These are phyloP conservation scores for Stomatorhinus ivindoensis DNA, from an alignment of 2,113 vertebrate genomes.

Conservation along the genomic window DNA sequence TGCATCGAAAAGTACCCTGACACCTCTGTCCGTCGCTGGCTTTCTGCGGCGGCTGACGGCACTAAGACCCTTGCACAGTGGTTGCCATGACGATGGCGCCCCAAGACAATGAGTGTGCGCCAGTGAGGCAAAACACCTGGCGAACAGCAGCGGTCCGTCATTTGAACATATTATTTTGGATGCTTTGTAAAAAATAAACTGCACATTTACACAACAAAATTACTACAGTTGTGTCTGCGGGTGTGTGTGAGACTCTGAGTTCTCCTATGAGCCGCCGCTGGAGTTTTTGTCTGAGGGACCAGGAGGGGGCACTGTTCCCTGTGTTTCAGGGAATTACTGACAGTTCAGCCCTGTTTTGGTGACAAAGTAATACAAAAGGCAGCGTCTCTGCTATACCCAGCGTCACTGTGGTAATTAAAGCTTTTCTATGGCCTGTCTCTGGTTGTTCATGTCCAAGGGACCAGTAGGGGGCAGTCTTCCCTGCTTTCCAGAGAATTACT, in stretches of 20 bases:
- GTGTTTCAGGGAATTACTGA: not conserved
- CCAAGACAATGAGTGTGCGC: not conserved
- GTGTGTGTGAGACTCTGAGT: not conserved
- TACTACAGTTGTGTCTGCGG: not conserved
- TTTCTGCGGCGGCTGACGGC: too few species aligned
- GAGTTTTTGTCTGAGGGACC: not conserved
- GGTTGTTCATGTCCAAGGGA: too few species aligned
- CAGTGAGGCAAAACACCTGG: not conserved
- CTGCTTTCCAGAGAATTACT: not conserved
- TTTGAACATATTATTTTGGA: not conserved
- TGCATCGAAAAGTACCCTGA: not conserved
- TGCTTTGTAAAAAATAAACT: not conserved
- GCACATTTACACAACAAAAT: not conserved
- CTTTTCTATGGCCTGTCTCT: not conserved
- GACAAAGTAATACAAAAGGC: not conserved
- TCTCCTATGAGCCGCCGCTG: too few species aligned
- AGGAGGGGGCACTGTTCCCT: not conserved
- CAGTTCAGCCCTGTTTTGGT: not conserved
- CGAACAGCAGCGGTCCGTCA: not conserved
- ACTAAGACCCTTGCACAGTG: not conserved
- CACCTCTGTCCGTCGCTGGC: not conserved
- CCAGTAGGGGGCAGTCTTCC: not conserved
- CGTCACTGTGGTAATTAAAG: not conserved
- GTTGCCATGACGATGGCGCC: slow-evolving; percentile 8
- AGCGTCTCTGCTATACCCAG: not conserved